Evolutionary conservation across 2,113 vertebrate genomes (phyloP).

Genomic region (Labeo catla): DNA sequence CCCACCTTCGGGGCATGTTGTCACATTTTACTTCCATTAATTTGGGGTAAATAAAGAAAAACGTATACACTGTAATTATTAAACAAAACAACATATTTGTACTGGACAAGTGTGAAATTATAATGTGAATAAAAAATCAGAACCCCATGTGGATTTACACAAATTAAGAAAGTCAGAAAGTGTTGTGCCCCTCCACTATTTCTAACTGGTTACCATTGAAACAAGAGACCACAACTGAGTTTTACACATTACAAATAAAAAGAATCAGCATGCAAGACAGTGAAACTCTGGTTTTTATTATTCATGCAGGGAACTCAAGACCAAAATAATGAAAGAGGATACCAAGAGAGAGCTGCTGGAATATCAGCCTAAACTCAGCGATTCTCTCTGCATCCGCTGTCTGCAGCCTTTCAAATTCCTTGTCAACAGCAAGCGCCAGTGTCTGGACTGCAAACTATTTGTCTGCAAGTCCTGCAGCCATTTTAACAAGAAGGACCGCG

Average conservation of each 20-base stretch:
- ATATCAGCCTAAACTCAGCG: slow-evolving; percentile 73
- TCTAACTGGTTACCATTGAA: not conserved
- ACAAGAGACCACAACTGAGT: not conserved
- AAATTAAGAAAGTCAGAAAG: too few relatives aligned
- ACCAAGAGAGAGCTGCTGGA: slow-evolving; percentile 83
- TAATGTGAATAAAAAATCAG: too few relatives aligned
- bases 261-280: not conserved
- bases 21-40: too few relatives aligned
- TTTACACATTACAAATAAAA: not conserved
- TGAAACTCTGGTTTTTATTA: not conserved
- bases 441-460: slow-evolving; percentile 83
- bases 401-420: slow-evolving; percentile 89
- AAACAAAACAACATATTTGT: too few relatives aligned
- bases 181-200: too few relatives aligned
- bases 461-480: slow-evolving; percentile 85
- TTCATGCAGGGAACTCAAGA: slow-evolving; percentile 81
- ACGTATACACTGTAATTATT: too few relatives aligned
- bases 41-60: too few relatives aligned
- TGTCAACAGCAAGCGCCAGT: slow-evolving; percentile 81
- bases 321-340: slow-evolving; percentile 82
- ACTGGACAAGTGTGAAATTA: too few relatives aligned
- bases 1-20: too few relatives aligned
- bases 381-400: slow-evolving; percentile 87
- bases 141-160: too few relatives aligned
- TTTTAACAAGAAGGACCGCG: slow-evolving; percentile 81